Conservation (phyloP, 37 sponge, comb jelly and placozoan genomes). For the Mnemiopsis leidyi region DNA sequence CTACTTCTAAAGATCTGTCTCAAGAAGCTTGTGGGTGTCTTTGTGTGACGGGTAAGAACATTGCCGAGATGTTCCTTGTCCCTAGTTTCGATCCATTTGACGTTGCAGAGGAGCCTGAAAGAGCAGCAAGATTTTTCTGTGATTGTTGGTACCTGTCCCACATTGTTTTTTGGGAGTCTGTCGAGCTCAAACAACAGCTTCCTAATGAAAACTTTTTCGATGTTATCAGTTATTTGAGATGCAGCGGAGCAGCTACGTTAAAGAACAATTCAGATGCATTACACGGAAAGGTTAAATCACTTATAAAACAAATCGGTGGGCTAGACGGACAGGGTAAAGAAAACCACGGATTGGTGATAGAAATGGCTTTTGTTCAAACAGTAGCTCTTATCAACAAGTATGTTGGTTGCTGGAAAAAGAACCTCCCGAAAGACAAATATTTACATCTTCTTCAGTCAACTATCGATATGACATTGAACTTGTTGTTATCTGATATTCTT, state of each 20-base stretch:
- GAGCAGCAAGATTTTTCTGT: conserved; percentile 18
- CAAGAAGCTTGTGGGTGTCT: background rate
- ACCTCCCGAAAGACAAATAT: background rate
- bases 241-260: background rate
- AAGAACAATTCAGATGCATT: background rate
- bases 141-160: conserved; percentile 57
- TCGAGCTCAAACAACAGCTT: background rate
- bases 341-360: conserved; percentile 52
- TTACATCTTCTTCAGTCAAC: background rate
- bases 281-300: background rate
- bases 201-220: background rate
- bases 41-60: background rate
- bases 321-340: conserved; percentile 49
- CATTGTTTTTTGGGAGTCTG: background rate
- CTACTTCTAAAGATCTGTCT: conserved; percentile 1
- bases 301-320: conserved; percentile 14
- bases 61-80: background rate
- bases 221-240: background rate
- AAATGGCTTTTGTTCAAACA: conserved; percentile 48
- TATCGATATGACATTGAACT: background rate
- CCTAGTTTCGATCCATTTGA: conserved; percentile 4
- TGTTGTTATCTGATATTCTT: background rate
- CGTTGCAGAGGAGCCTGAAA: background rate
- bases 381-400: conserved; percentile 12
- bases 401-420: background rate